Percentiles rank a stretch among this genome's conserved stretches.
These are phyloP conservation scores for Austrolebias charrua DNA, from an alignment of 2,797 vertebrate species.

Conservation along the genomic window DNA sequence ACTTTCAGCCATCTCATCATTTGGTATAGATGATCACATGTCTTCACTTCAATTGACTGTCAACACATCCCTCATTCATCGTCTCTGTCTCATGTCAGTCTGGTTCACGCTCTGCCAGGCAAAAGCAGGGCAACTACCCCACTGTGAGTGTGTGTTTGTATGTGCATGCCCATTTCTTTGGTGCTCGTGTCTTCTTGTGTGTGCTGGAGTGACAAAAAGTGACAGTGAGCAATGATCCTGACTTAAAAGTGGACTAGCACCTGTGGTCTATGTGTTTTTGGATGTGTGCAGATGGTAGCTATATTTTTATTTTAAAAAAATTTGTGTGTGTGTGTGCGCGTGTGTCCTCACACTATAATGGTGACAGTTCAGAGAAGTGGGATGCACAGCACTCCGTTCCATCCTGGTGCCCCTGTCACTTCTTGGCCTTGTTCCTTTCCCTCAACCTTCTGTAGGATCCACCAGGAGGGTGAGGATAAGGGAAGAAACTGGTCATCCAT, in stretches of 20 bases:
- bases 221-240: slow-evolving; percentile 66
- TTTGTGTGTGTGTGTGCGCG: slow-evolving; percentile 31
- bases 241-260: slow-evolving; percentile 51
- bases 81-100: slow-evolving; percentile 57
- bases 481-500: slow-evolving; percentile 43
- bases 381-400: slow-evolving; percentile 66
- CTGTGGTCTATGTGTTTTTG: slow-evolving; percentile 29
- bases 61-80: slow-evolving; percentile 48
- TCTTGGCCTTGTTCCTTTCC: slow-evolving; percentile 77
- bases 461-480: slow-evolving; percentile 28
- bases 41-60: slow-evolving; percentile 48
- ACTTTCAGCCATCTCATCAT: slow-evolving; percentile 22
- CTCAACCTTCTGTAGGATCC: slow-evolving; percentile 61
- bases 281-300: slow-evolving; percentile 20
- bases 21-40: slow-evolving; percentile 33
- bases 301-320: slow-evolving; percentile 2
- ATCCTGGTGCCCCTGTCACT: slow-evolving; percentile 79
- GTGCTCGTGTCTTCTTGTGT: slow-evolving; percentile 39
- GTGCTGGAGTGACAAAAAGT: slow-evolving; percentile 59
- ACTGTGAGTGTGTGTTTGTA: slow-evolving; percentile 35
- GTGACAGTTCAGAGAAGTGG: slow-evolving; percentile 72
- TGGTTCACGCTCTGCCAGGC: slow-evolving; percentile 71
- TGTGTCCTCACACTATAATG: slow-evolving; percentile 40
- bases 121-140: slow-evolving; percentile 62
- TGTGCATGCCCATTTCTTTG: slow-evolving; percentile 36